Evolutionary conservation across 2,888 invertebrate species (phyloP).

Genomic region (Gibbula magus): DNA sequence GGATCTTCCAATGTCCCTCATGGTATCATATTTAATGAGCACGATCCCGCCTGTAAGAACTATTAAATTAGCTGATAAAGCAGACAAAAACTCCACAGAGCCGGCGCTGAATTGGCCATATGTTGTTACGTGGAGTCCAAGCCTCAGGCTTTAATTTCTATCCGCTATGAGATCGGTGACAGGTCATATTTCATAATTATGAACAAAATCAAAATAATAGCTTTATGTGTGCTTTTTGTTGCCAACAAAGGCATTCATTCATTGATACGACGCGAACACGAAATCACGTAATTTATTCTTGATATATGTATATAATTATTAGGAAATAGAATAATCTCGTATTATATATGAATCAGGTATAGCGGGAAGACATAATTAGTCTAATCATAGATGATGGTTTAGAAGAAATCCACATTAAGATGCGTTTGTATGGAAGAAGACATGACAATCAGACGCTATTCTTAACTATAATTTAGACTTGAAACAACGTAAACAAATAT

Average conservation of each 20-base stretch:
- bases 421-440: too few relatives aligned
- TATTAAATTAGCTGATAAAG: conserved; percentile 1
- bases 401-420: too few relatives aligned
- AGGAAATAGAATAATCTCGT: too few relatives aligned
- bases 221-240: not conserved
- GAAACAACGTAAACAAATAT: too few relatives aligned
- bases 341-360: too few relatives aligned
- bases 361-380: too few relatives aligned
- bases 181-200: conserved; percentile 21
- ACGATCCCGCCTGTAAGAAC: not conserved
- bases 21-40: conserved; percentile 12
- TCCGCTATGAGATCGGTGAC: not conserved
- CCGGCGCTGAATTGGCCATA: not conserved
- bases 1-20: not conserved
- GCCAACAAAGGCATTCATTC: not conserved
- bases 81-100: not conserved
- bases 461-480: too few relatives aligned
- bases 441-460: too few relatives aligned
- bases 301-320: too few relatives aligned
- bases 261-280: not conserved
- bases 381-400: too few relatives aligned
- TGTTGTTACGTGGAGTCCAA: not conserved
- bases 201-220: conserved; percentile 9
- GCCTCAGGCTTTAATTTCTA: conserved; percentile 2
- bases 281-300: too few relatives aligned